These are phyloP conservation scores for Anadara kagoshimensis DNA, from an alignment of 1,140 invertebrate genomes.

Conservation along the genomic window DNA sequence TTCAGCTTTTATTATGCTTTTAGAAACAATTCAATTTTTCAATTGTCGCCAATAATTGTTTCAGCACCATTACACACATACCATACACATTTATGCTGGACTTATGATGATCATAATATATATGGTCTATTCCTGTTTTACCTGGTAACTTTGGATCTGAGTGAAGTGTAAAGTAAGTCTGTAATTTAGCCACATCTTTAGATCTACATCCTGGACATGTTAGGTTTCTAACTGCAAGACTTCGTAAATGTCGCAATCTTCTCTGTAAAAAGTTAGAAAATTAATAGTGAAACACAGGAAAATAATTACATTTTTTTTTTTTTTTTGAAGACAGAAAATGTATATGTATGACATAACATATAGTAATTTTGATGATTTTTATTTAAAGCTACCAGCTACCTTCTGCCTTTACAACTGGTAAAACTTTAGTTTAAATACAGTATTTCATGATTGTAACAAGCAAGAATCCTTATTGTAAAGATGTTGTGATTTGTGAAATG, in stretches of 20 bases:
- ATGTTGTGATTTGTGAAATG: too few species aligned
- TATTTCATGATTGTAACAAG: too few species aligned
- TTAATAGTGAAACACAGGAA: not conserved
- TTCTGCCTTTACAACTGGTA: too few species aligned
- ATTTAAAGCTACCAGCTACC: not conserved
- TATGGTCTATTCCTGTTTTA: slow-evolving; percentile 17
- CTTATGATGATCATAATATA: not conserved
- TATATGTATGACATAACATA: not conserved
- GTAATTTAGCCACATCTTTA: slow-evolving; percentile 49
- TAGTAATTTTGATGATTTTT: not conserved
- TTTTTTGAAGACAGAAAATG: not conserved
- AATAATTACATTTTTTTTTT: too few species aligned
- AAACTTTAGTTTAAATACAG: too few species aligned
- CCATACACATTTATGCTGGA: not conserved
- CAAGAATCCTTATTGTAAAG: too few species aligned
- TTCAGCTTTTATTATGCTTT: too few species aligned
- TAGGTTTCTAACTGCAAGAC: slow-evolving; percentile 33
- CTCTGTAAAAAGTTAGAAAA: slow-evolving; percentile 22
- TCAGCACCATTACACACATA: not conserved
- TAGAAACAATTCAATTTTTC: too few species aligned
- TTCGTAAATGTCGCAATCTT: slow-evolving; percentile 27
- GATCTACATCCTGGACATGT: slow-evolving; percentile 17
- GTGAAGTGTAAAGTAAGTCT: slow-evolving; percentile 66
- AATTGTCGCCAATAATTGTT: too few species aligned
- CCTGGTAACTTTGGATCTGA: slow-evolving; percentile 46